Evolutionary conservation across 2,888 invertebrate species (phyloP).

Genomic region (Epirrhoe alternata): DNA sequence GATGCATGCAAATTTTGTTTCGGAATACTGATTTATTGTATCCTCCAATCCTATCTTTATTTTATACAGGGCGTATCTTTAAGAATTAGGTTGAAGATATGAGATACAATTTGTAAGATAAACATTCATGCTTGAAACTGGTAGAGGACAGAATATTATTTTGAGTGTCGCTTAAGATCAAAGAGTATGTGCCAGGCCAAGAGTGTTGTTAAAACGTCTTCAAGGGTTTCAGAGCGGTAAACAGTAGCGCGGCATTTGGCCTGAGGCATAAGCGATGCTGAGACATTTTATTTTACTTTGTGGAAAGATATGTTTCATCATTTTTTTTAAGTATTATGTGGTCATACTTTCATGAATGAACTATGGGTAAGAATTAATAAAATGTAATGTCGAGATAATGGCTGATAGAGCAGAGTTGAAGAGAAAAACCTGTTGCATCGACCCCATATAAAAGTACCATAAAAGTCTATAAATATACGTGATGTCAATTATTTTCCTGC

Average conservation of each 20-base stretch:
- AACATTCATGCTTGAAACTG: constrained; percentile 50
- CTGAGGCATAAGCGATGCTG: constrained; percentile 42
- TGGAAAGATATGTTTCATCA: too few relatives aligned
- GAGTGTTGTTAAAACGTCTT: constrained; percentile 78
- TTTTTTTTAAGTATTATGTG: too few relatives aligned
- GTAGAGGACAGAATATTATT: constrained; percentile 49
- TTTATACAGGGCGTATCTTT: constrained; percentile 37
- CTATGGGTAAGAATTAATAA: too few relatives aligned
- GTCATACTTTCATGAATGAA: too few relatives aligned
- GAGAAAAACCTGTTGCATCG: too few relatives aligned
- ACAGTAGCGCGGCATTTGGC: constrained; percentile 66
- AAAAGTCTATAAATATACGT: too few relatives aligned
- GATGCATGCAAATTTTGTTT: constrained; percentile 75
- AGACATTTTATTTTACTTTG: background rate
- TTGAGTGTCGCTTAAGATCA: constrained; percentile 79
- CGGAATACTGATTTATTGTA: constrained; percentile 71
- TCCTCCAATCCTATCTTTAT: constrained; percentile 44
- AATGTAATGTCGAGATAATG: too few relatives aligned
- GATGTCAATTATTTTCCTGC: too few relatives aligned
- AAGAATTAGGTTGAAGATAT: constrained; percentile 39
- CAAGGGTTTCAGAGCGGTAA: constrained; percentile 77
- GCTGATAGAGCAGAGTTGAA: too few relatives aligned
- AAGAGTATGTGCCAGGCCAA: constrained; percentile 66
- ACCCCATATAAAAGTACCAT: too few relatives aligned
- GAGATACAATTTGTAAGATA: constrained; percentile 43